Conservation (phyloP, 2,113 vertebrate species). For the Myotis lucifugus region DNA sequence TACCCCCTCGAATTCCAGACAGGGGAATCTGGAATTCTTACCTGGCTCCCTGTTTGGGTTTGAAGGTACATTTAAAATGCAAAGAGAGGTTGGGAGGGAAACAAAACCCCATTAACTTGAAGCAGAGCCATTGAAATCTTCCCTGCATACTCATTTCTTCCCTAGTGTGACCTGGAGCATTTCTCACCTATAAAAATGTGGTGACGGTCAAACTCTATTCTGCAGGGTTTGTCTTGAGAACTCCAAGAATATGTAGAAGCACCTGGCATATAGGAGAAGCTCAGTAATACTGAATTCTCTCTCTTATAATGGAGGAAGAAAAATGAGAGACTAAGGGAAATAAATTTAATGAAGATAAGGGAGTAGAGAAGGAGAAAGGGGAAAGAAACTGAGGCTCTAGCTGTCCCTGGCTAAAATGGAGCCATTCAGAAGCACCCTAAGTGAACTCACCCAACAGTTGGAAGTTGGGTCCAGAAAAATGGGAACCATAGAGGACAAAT, state of each 20-base stretch:
- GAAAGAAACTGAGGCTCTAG: background rate
- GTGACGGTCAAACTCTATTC: background rate
- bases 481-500: background rate
- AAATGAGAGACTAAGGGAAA: background rate
- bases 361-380: background rate
- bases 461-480: background rate
- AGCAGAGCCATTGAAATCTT: background rate
- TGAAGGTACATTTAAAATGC: conserved; percentile 40
- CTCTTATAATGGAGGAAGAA: background rate
- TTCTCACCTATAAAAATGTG: background rate
- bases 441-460: background rate
- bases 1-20: background rate
- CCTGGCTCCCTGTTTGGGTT: background rate
- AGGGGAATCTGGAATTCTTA: background rate
- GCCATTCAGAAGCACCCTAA: background rate
- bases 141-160: background rate
- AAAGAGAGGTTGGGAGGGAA: conserved; percentile 28
- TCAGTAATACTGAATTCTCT: background rate
- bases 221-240: background rate
- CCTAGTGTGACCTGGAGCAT: background rate
- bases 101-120: conserved; percentile 31
- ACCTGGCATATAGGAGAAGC: background rate
- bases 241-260: background rate
- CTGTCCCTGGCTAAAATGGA: background rate
- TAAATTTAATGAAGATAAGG: background rate